These are phyloP conservation scores for Pangasianodon hypophthalmus DNA, from an alignment of 2,113 vertebrate genomes.

Conservation along the genomic window DNA sequence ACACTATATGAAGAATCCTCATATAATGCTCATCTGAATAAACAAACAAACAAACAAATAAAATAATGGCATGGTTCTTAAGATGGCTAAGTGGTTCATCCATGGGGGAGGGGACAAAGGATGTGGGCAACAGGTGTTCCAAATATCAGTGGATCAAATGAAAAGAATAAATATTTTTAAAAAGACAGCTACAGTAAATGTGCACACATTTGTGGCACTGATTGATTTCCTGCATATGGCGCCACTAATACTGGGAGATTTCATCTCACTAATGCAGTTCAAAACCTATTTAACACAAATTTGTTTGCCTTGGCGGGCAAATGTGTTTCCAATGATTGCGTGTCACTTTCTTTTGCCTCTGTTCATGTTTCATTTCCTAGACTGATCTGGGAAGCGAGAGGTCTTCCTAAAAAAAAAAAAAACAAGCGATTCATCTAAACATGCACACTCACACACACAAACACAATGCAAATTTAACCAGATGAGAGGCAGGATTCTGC, in stretches of 20 bases:
- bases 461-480: slow-evolving; percentile 27
- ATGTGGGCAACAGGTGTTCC: neutral
- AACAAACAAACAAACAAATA: neutral
- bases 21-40: neutral
- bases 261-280: slow-evolving; percentile 70
- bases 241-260: slow-evolving; percentile 67
- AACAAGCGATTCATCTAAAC: neutral
- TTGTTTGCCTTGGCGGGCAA: slow-evolving; percentile 65
- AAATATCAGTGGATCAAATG: neutral
- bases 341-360: slow-evolving; percentile 70
- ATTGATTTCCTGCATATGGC: slow-evolving; percentile 70
- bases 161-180: slow-evolving; percentile 57
- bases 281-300: slow-evolving; percentile 64
- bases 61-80: neutral
- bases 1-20: too few relatives aligned
- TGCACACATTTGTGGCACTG: slow-evolving; percentile 67
- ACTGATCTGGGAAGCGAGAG: slow-evolving; percentile 25
- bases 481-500: slow-evolving; percentile 18
- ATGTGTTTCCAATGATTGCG: slow-evolving; percentile 59
- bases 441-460: slow-evolving; percentile 34
- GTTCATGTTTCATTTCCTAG: slow-evolving; percentile 62
- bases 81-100: neutral
- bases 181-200: slow-evolving; percentile 61
- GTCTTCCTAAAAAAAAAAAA: slow-evolving; percentile 12
- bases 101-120: neutral